Evolutionary conservation across 2,888 invertebrate species (phyloP), one percentile per base, ranked within the genome.

Genomic region (Pherbina coryleti): DNA sequence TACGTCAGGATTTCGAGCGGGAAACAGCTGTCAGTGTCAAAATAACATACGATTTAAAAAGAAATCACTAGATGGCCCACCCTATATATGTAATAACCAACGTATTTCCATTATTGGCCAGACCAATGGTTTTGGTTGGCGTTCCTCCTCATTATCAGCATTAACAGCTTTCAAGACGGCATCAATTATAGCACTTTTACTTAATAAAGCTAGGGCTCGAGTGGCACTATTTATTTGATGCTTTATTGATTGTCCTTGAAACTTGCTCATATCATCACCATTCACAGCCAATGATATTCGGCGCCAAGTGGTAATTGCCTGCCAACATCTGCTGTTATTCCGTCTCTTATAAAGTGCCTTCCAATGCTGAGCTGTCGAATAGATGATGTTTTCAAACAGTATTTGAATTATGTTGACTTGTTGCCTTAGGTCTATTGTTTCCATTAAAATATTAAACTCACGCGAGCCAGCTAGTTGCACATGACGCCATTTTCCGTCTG

Each of bases 381-480:
- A 34, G 60, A 28, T n/a, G 64, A 51, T 69, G 51, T 64, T 57
- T 77, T 72, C n/a, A 31, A 57, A 22, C 11, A 66, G 74, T 64
- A 55, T 72, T 66, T 60, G 37, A 51, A 76, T 70, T 78, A 73
- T 76, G 74, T 79, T 79, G 78, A 73, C 73, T 77, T 78, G 66
- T 76, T 78, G 79, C 76, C 78, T 28, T 31, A 55, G 77, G 75
- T 76, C 73, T 51, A 70, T 78, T 75, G 72, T 71, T 77, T 77
- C 77, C 55, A 71, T 71, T 77, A 64, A 75, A 77, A 77, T 79
- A 75, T 72, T 70, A 79, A 77, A 60, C 71, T 49, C 71, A 11
- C 34, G 11, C 17, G 44, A 7, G 69, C 34, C 34, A 57, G 60
- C 25, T 66, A 53, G 25, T 34, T 14, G 34, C 22, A 31, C 22